Evolutionary conservation across 2,888 invertebrate genomes (phyloP).

Genomic region (Papilio elwesi): DNA sequence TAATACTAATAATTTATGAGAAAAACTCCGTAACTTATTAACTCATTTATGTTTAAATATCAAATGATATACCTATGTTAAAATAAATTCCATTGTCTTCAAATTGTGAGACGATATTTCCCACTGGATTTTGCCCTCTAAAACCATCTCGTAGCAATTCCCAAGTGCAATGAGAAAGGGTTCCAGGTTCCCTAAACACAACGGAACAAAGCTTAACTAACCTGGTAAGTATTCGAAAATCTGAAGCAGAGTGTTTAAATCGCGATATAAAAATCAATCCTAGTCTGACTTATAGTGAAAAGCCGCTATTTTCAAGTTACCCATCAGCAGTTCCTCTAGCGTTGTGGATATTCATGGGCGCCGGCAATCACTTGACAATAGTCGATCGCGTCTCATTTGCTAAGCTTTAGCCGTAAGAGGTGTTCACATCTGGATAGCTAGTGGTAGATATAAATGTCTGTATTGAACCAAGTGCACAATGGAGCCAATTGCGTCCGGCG

Average conservation of each 20-base stretch:
- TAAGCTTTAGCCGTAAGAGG: no score
- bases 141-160: no score
- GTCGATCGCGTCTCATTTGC: no score
- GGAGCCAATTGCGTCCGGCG: constrained; percentile 51
- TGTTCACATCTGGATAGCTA: background rate
- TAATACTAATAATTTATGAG: background rate
- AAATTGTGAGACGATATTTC: background rate
- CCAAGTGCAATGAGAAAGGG: no score
- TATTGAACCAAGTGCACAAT: constrained; percentile 38
- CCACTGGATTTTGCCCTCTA: no score
- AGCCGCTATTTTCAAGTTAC: background rate
- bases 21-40: background rate
- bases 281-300: background rate
- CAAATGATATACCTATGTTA: background rate
- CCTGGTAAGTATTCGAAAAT: no score
- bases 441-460: background rate
- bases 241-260: no score
- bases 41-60: background rate
- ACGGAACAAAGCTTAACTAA: background rate
- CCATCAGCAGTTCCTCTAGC: no score
- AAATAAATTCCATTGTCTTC: background rate
- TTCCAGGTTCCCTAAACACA: no score
- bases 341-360: no score
- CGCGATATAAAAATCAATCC: no score
- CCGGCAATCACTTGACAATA: no score